Base-by-base conservation (phyloP, 1,140 invertebrate genomes). In the Adoxophyes honmai region DNA sequence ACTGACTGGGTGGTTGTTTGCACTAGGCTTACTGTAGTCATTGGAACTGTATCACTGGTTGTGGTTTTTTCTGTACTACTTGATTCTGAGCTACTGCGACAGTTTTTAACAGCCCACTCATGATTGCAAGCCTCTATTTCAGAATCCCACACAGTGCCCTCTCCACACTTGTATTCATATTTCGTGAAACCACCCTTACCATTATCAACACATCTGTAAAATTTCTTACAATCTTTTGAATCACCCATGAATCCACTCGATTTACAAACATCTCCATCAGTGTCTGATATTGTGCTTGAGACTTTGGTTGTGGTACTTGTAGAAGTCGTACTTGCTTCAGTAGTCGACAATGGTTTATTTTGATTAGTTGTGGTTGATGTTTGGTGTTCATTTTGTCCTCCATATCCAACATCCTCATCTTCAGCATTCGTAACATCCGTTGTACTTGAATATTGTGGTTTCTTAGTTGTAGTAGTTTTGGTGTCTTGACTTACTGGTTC, bases 191-290 rank as follows among this genome's bases (percentile, higher is more conserved):
- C 90, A 34, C 90, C 90, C 64, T 90, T 78, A 16, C 90, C 91
- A 64, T 91, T 90, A 64, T 92, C 89, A 1, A 93, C 92, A 72
- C 93, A 94, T 53, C 93, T 89, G 69, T 93, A 94, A 70, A 94
- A 95, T 68, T 91, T 92, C 52, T 89, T 86, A 64, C 94, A 95
- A 63, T 94, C 89, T 13, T 88, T 86, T 34, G 84, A 64, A 68
- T 93, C 89, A 5, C 89, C 87, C 60, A 91, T 81, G 70, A 93
- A 94, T 34, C 90, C 91, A 71, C 91, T 91, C 61, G 85, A 59
- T 44, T 68, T 63, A 74, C 90, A 84, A 42, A 74, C 72, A 21
- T 58, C 66, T 33, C 57, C 61, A 48, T 14, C 18, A 4, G 42
- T 10, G 7, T 16, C 42, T 21, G 9, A 21, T 21, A 16, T 48